Evolutionary conservation across 1,140 invertebrate species (phyloP).

Genomic region (Dolichoris vasculosae): DNA sequence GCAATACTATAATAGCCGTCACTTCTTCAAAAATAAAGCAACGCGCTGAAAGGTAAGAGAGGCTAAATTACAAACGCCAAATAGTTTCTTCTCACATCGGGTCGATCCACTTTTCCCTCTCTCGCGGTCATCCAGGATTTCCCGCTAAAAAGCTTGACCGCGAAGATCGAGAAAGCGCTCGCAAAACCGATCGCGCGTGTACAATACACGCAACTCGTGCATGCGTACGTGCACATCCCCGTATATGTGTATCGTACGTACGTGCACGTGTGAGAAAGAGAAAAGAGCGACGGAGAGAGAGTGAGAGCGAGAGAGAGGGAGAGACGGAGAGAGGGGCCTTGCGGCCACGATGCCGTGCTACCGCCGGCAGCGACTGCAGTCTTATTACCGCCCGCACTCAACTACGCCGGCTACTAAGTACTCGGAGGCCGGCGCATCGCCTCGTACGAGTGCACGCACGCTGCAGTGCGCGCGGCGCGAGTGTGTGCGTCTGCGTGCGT

Average conservation of each 20-base stretch:
- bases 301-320: slow-evolving; percentile 7
- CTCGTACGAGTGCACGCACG: slow-evolving; percentile 1
- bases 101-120: not conserved
- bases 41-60: not conserved
- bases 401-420: slow-evolving; percentile 55
- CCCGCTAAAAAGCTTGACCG: not conserved
- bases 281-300: not conserved
- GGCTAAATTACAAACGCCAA: not conserved
- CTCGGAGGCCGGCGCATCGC: slow-evolving; percentile 43
- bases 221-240: not conserved
- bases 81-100: not conserved
- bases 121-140: not conserved
- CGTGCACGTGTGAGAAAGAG: not conserved
- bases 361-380: slow-evolving; percentile 36
- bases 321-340: slow-evolving; percentile 47
- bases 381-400: slow-evolving; percentile 59
- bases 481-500: not conserved
- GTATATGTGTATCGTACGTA: not conserved
- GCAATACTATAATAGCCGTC: not conserved
- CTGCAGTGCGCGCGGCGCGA: not conserved
- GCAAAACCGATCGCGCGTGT: not conserved
- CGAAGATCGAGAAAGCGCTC: not conserved
- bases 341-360: slow-evolving; percentile 30
- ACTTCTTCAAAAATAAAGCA: not conserved
- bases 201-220: not conserved